Base-by-base conservation (phyloP, 2,113 vertebrate genomes). In the Channa argus region DNA sequence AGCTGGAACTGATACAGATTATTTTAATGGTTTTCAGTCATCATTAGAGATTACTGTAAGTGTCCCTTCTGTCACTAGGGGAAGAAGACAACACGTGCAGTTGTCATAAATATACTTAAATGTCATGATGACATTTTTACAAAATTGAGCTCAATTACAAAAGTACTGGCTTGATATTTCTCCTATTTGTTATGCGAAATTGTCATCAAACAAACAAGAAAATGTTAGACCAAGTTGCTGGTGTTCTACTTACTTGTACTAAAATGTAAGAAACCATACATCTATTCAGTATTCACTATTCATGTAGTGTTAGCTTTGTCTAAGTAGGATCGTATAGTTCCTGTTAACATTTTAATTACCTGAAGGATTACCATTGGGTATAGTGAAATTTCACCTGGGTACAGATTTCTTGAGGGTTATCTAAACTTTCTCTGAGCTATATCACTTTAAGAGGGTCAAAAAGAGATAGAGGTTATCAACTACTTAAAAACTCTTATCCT, bases 361-460 rank as follows among this genome's bases (percentile, higher is more conserved):
- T 45, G 2, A 56, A 70, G 45, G 62, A 77, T 67, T 78, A 76
- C 36, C 11, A 15, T 24, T 5, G 36, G 36, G 13, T 45, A 50
- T 51, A 52, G 39, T 11, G 13, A 67, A 80, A 52, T 61, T 24
- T 52, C 47, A 78, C 24, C 37, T 64, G 14, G 12, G 39, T 46
- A 14, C 14, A 39, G 70, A 47, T 73, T 71, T 83, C 53, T 81
- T 59, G 33, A 75, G 65, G 83, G 66, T 82, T 85, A 83, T 76
- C 34, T 68, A 24, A 73, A 58, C 51, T 34, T 80, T 15, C 46
- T 34, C 8, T 13, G 37, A 69, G 58, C 38, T 45, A 0, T 15
- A 74, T 54, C 56, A 79, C 62, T 70, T 24, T 62, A 53, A 67
- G 69, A 86, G 82, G 74, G 72, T 80, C 80, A 80, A 61, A 65